These are phyloP conservation scores for Corythoichthys intestinalis DNA, from an alignment of 2,113 vertebrate genomes.

Conservation along the genomic window DNA sequence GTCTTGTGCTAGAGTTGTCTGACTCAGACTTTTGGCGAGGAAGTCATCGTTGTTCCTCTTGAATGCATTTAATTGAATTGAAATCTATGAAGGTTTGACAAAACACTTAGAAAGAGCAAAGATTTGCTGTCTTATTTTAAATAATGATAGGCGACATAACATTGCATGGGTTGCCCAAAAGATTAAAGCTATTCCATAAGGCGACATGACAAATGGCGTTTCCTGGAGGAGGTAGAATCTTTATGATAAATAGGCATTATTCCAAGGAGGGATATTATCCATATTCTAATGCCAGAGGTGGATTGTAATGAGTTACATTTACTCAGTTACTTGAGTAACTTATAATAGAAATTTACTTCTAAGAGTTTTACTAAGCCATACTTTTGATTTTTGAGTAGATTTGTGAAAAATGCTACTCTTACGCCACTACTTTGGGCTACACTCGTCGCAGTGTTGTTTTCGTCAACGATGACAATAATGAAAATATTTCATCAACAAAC, in stretches of 20 bases:
- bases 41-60: conserved; percentile 6
- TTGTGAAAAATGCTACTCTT: no score
- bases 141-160: background rate
- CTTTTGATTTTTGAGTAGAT: no score
- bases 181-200: background rate
- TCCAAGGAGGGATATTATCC: background rate
- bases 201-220: no score
- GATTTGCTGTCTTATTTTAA: background rate
- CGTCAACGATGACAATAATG: no score
- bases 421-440: no score
- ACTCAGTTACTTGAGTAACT: no score
- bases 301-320: no score
- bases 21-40: conserved; percentile 3
- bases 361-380: no score
- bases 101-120: background rate
- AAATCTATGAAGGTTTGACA: conserved; percentile 8
- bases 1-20: conserved; percentile 29
- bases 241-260: background rate
- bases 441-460: no score
- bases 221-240: background rate
- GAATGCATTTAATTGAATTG: background rate
- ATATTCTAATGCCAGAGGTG: no score
- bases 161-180: background rate
- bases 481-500: no score
- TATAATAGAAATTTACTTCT: no score